These are phyloP conservation scores for Diachasmimorpha longicaudata DNA, from an alignment of 1,140 invertebrate species.

Conservation along the genomic window DNA sequence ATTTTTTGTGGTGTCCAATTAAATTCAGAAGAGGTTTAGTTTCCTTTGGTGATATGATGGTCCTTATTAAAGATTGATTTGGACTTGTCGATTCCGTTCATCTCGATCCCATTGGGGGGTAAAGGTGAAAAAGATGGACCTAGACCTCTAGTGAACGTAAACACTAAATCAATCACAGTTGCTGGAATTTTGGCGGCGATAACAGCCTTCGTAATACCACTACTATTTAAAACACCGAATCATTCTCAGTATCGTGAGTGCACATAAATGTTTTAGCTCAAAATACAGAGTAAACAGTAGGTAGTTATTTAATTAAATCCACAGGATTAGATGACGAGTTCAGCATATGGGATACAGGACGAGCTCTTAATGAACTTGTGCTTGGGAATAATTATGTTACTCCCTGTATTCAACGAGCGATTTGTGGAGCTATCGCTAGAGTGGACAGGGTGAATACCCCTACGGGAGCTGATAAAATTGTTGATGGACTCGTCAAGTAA, in stretches of 20 bases:
- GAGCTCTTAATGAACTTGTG: conserved; percentile 44
- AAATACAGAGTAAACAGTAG: not conserved
- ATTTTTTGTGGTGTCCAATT: not conserved
- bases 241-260: conserved; percentile 38
- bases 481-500: conserved; percentile 57
- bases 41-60: not conserved
- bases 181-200: conserved; percentile 42
- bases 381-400: conserved; percentile 45
- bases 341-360: conserved; percentile 34
- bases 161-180: conserved; percentile 42
- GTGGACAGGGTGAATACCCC: conserved; percentile 39
- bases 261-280: not conserved
- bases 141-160: conserved; percentile 41
- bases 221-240: conserved; percentile 38
- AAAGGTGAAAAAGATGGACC: conserved; percentile 25
- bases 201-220: conserved; percentile 38
- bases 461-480: conserved; percentile 52
- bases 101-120: conserved; percentile 45
- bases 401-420: conserved; percentile 49
- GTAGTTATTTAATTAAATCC: no score
- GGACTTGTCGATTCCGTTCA: conserved; percentile 49
- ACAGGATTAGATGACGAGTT: conserved; percentile 31
- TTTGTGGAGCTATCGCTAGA: conserved; percentile 48
- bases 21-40: no score
- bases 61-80: conserved; percentile 35